phyloP scores from a whole-genome alignment of 2,113 vertebrate genomes.

The Sinocyclocheilus maitianheensis region DNA sequence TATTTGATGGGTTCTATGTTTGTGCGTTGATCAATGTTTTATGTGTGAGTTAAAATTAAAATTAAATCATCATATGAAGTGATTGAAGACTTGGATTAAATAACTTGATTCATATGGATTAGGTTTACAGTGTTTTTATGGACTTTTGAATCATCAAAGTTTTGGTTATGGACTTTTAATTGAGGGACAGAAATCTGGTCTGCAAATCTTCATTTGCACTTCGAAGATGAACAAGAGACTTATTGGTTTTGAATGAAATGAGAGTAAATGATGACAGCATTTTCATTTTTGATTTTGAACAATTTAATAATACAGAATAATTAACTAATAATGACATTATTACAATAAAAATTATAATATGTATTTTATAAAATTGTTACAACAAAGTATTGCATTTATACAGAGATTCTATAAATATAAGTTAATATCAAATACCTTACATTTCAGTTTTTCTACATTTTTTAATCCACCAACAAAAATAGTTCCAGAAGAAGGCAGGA shows the following conservation, averaged over 20 bases:
- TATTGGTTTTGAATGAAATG: neutral
- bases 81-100: neutral
- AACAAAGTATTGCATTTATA: too few species aligned
- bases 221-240: neutral
- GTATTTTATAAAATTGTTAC: too few species aligned
- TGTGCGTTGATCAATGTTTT: neutral
- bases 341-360: too few species aligned
- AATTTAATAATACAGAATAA: too few species aligned
- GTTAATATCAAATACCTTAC: neutral
- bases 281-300: too few species aligned
- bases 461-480: neutral
- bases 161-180: neutral
- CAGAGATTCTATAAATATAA: too few species aligned
- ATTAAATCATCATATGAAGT: neutral
- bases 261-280: too few species aligned
- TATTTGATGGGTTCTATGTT: neutral
- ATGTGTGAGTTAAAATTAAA: neutral
- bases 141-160: neutral
- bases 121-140: neutral
- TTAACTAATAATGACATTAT: too few species aligned
- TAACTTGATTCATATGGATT: neutral
- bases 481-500: neutral
- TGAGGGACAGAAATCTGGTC: neutral
- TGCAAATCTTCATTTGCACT: too few species aligned
- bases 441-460: neutral